These are phyloP conservation scores for Neodiprion lecontei DNA, from an alignment of 1,140 invertebrate genomes.

Conservation along the genomic window DNA sequence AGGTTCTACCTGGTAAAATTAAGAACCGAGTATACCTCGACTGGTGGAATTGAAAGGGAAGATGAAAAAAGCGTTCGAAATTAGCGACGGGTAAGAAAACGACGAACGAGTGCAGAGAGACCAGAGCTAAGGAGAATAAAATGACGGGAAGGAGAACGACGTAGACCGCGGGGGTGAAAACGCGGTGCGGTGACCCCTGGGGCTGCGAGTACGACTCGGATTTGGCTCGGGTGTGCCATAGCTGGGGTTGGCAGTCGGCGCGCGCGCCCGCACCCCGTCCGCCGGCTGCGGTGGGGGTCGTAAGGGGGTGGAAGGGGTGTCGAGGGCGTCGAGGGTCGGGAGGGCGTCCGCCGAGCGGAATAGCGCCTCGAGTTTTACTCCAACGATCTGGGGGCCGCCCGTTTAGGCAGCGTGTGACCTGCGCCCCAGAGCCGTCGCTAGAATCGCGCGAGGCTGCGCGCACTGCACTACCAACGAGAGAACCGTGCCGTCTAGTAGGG, in stretches of 20 bases:
- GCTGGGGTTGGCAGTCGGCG: conserved; percentile 1
- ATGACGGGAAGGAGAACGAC: background rate
- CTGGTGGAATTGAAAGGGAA: no score
- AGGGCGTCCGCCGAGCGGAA: conserved; percentile 57
- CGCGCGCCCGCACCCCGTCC: conserved; percentile 27
- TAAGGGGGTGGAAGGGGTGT: conserved; percentile 16
- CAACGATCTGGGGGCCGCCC: conserved; percentile 61
- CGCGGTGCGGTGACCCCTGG: background rate
- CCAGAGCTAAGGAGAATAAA: no score
- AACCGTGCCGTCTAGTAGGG: background rate
- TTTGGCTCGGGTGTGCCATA: background rate
- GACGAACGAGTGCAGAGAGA: no score
- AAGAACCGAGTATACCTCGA: no score
- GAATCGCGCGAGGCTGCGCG: conserved; percentile 8
- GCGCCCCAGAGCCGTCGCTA: conserved; percentile 53
- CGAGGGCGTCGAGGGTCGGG: conserved; percentile 37
- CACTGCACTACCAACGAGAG: background rate
- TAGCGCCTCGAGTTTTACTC: conserved; percentile 55
- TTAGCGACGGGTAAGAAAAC: no score
- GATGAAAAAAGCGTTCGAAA: no score
- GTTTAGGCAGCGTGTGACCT: conserved; percentile 53
- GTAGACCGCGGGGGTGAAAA: background rate
- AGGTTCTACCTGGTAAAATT: no score
- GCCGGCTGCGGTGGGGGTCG: conserved; percentile 17
- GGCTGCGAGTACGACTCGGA: background rate